These are phyloP conservation scores for Protobothrops flavoviridis DNA, from an alignment of 2,113 vertebrate species.

Conservation along the genomic window DNA sequence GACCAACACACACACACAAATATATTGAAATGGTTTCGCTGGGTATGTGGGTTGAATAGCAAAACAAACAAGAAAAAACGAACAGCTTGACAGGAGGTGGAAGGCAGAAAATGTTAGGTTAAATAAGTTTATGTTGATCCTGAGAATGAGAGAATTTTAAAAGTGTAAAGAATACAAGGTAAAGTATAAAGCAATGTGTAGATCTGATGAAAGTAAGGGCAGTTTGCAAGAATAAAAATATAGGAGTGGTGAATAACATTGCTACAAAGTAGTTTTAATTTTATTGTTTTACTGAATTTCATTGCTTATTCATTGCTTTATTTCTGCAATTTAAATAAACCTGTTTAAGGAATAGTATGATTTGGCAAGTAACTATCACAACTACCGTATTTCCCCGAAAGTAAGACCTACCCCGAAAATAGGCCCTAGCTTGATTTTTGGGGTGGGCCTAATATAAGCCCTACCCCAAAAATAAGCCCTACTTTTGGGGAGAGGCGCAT, in stretches of 20 bases:
- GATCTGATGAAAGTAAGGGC: neutral
- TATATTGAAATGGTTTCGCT: neutral
- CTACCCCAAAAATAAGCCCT: too few relatives aligned
- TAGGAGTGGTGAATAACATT: neutral
- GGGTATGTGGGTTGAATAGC: neutral
- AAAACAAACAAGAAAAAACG: neutral
- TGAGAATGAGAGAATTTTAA: neutral
- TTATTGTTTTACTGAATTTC: neutral
- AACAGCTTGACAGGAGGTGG: neutral
- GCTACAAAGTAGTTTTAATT: neutral
- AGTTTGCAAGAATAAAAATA: neutral
- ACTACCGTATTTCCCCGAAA: neutral
- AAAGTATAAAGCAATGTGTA: neutral
- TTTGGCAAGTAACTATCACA: neutral
- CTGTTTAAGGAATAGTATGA: neutral
- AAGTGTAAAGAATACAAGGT: neutral
- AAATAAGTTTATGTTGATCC: neutral
- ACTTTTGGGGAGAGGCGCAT: too few relatives aligned
- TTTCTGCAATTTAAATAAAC: neutral
- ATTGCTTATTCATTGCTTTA: neutral
- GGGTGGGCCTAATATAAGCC: too few relatives aligned
- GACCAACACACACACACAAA: neutral
- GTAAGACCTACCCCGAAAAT: too few relatives aligned
- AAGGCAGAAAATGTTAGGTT: neutral
- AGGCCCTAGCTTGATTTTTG: too few relatives aligned